A percentile compares a stretch with the other conserved stretches of the same genome.
These are phyloP conservation scores for Epirrhoe tristata DNA, from an alignment of 2,888 invertebrate genomes.

Conservation along the genomic window DNA sequence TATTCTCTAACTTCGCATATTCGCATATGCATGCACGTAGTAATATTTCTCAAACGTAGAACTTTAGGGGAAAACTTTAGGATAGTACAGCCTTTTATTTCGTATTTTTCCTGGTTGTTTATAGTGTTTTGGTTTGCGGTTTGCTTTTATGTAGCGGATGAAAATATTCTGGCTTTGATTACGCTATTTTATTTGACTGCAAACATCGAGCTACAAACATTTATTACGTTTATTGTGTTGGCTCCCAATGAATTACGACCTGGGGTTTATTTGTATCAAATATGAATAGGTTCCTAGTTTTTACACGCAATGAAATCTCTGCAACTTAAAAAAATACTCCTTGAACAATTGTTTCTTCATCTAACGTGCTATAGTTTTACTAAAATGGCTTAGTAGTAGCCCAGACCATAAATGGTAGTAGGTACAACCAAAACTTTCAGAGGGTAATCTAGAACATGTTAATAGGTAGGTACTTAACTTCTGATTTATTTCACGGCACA, in stretches of 20 bases:
- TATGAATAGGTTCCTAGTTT: slow-evolving; percentile 1
- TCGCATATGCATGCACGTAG: slow-evolving; percentile 41
- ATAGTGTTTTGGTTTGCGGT: slow-evolving; percentile 33
- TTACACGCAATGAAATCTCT: background rate
- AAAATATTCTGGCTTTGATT: slow-evolving; percentile 27
- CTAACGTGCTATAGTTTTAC: too few relatives aligned
- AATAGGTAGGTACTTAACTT: too few relatives aligned
- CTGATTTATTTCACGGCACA: background rate
- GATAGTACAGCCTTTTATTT: slow-evolving; percentile 27
- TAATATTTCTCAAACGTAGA: slow-evolving; percentile 35
- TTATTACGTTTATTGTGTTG: slow-evolving; percentile 21
- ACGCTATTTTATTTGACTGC: slow-evolving; percentile 27
- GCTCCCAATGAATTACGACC: slow-evolving; percentile 12
- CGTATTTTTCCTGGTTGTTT: slow-evolving; percentile 34
- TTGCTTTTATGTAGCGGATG: slow-evolving; percentile 24
- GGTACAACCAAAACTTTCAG: too few relatives aligned
- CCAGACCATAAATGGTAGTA: too few relatives aligned
- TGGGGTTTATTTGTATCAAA: slow-evolving; percentile 4
- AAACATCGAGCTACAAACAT: slow-evolving; percentile 27
- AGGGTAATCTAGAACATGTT: too few relatives aligned
- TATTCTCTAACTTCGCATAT: slow-evolving; percentile 55
- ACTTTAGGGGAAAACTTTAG: slow-evolving; percentile 36
- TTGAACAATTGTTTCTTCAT: background rate
- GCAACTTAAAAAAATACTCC: background rate
- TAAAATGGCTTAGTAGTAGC: too few relatives aligned